Conservation (phyloP, 2,113 vertebrate genomes). For the Rutilus rutilus region DNA sequence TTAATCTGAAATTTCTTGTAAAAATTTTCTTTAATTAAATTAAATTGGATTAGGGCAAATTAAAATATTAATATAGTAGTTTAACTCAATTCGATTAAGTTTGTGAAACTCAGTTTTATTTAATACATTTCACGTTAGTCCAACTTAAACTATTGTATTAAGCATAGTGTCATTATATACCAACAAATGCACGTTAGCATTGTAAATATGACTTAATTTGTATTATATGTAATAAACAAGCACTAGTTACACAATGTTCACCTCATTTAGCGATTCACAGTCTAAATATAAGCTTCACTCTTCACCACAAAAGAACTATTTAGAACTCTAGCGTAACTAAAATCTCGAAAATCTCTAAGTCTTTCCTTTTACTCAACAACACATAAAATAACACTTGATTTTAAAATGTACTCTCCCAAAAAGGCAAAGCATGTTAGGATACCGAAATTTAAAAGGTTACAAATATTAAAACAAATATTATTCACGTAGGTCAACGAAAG, state of each 20-base stretch:
- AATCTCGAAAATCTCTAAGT: neutral
- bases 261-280: neutral
- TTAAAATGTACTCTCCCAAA: too few relatives aligned
- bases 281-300: neutral
- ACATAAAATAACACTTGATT: too few relatives aligned
- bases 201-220: neutral
- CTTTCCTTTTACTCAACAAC: too few relatives aligned
- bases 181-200: neutral
- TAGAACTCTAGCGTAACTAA: neutral
- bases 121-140: neutral
- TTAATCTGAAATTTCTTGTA: neutral
- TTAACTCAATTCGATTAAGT: neutral
- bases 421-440: too few relatives aligned
- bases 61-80: neutral
- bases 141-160: neutral
- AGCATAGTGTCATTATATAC: neutral
- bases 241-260: neutral
- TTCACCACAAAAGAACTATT: neutral
- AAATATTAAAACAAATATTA: neutral
- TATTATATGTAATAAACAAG: neutral
- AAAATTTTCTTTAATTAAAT: neutral
- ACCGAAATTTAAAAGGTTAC: neutral
- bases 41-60: neutral
- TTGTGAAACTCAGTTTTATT: neutral
- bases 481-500: neutral